phyloP scores from a whole-genome alignment of 2,888 invertebrate genomes.

The Drosophila algonquin region DNA sequence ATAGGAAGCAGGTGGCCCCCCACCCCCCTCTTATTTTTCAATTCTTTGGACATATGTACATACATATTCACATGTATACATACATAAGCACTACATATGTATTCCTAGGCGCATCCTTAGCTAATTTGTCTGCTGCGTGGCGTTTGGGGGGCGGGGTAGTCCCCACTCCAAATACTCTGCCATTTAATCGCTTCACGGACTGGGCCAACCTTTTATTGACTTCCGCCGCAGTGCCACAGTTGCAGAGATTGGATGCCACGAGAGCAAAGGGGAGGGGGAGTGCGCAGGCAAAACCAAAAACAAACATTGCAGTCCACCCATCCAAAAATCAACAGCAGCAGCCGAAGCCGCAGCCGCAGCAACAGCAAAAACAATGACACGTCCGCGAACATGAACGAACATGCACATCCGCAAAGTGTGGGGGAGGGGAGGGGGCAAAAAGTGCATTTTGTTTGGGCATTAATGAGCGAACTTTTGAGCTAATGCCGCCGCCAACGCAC shows the following conservation, averaged over 20 bases:
- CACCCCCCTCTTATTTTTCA: too few species aligned
- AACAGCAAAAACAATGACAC: constrained; percentile 21
- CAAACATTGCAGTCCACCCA: constrained; percentile 57
- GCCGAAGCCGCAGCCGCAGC: constrained; percentile 11
- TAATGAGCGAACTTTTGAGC: constrained; percentile 64
- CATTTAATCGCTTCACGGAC: constrained; percentile 36
- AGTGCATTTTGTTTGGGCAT: constrained; percentile 54
- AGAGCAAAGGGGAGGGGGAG: constrained; percentile 46
- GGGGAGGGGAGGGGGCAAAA: constrained; percentile 17
- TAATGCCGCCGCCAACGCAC: constrained; percentile 40
- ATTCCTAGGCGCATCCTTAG: not conserved
- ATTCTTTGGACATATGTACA: too few species aligned
- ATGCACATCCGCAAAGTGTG: constrained; percentile 16
- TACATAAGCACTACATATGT: not conserved
- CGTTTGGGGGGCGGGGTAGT: constrained; percentile 13
- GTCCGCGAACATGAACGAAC: not conserved
- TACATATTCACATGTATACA: too few species aligned
- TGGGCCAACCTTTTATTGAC: constrained; percentile 76
- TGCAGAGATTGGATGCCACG: constrained; percentile 20
- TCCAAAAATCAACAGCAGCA: constrained; percentile 62
- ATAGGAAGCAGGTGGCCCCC: too few species aligned
- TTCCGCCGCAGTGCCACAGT: constrained; percentile 63
- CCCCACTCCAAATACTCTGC: constrained; percentile 40
- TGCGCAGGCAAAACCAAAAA: constrained; percentile 47
- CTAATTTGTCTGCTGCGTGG: constrained; percentile 34